Base-by-base conservation (phyloP, 2,797 vertebrate genomes). In the Picus viridis region DNA sequence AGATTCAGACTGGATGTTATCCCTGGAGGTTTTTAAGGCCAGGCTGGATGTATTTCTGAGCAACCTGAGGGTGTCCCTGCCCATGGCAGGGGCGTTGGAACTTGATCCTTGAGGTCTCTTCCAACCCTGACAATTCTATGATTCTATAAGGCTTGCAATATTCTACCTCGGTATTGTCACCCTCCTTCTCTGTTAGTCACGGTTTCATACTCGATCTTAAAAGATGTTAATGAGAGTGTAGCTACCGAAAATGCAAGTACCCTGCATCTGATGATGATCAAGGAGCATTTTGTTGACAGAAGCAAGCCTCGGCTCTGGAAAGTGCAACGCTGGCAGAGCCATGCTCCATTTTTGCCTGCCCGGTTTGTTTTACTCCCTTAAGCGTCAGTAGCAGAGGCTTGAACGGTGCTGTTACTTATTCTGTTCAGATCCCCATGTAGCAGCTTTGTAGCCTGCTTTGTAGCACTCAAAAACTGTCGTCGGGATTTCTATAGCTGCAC, bases 321-420 rank as follows among this genome's bases (percentile, higher is more conserved):
- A 85, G 32, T 1, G 5, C 23, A 32, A 12, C 11, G 2, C 24
- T 23, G 30, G 45, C 45, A 64, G 45, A 77, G 39, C 43, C 57
- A 18, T 3, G 1, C 7, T 51, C 18, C 34, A 24, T 7, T 1
- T 43, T 74, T 71, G 5, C n/a, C 39, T 1, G 0, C 12, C 15
- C 12, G 7, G 1, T 70, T 53, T 43, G 4, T 36, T 76, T 75
- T 57, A 47, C 24, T 78, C 16, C 22, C 12, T 65, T 0, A 0
- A 67, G 12, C 3, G 12, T 19, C 67, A 88, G 62, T 23, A 83
- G 12, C 5, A 11, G 22, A 22, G 39, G 43, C 34, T 65, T 72
- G 70, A 80, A 34, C 45, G 3, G 11, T 19, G 3, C 16, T 41
- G 2, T 26, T 73, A 8, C 18, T 86, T 57, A 43, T 49, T 67